Conservation (phyloP, 2,797 vertebrate species). For the Neopelma chrysocephalum region DNA sequence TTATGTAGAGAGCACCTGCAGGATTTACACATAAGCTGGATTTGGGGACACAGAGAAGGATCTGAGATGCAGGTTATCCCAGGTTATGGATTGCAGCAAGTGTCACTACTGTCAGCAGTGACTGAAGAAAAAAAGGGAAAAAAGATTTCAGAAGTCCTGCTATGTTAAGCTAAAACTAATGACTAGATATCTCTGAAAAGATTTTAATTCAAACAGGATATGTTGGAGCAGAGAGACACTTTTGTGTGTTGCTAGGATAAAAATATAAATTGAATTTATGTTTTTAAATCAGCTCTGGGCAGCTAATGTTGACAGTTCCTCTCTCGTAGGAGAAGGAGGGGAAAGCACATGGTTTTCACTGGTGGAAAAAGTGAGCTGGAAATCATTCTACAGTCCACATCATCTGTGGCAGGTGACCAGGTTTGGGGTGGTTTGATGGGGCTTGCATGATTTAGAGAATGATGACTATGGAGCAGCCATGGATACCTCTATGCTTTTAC, state of each 20-base stretch:
- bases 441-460: neutral
- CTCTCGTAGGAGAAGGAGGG: neutral
- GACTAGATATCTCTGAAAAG: neutral
- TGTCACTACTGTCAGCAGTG: neutral
- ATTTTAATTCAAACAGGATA: constrained; percentile 1
- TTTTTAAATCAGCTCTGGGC: constrained; percentile 11
- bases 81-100: neutral
- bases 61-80: neutral
- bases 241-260: constrained; percentile 7
- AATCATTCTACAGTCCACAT: neutral
- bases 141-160: neutral
- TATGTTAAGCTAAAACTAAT: constrained; percentile 28
- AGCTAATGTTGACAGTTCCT: neutral
- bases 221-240: neutral
- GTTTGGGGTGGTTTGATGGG: neutral
- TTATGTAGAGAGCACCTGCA: neutral
- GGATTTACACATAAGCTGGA: neutral
- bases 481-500: neutral
- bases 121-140: neutral
- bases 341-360: neutral
- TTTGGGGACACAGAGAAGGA: neutral
- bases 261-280: constrained; percentile 48
- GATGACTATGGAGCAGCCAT: neutral
- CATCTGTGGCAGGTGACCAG: neutral
- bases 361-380: neutral